A percentile compares a stretch with the other conserved stretches of the same genome.
These are phyloP conservation scores for Neoascia interrupta DNA, from an alignment of 2,888 invertebrate species.

Conservation along the genomic window DNA sequence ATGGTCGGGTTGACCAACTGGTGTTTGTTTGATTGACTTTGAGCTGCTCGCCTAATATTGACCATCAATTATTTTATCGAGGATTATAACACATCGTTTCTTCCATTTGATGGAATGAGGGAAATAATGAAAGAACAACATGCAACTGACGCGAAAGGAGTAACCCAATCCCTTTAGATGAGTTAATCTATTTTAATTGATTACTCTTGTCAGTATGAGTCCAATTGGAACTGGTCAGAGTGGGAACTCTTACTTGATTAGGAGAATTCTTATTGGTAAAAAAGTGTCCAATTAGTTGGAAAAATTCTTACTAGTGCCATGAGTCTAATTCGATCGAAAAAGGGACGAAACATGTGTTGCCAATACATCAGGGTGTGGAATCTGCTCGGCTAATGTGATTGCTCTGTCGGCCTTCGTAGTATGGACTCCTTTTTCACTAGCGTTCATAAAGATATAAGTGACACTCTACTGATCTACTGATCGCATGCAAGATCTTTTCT, in stretches of 20 bases:
- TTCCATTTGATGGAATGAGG: background rate
- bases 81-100: constrained; percentile 15
- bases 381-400: too few relatives aligned
- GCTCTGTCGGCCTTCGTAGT: too few relatives aligned
- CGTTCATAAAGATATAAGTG: too few relatives aligned
- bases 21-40: constrained; percentile 56
- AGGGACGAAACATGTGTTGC: too few relatives aligned
- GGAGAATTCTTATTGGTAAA: background rate
- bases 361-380: too few relatives aligned
- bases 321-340: too few relatives aligned
- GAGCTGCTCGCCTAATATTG: constrained; percentile 39
- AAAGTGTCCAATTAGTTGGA: background rate
- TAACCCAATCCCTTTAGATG: background rate
- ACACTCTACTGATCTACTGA: too few relatives aligned
- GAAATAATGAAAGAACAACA: background rate
- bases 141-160: constrained; percentile 21
- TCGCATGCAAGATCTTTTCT: too few relatives aligned
- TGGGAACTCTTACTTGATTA: background rate
- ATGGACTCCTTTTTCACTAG: too few relatives aligned
- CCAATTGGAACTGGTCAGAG: constrained; percentile 1
- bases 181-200: constrained; percentile 47
- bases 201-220: constrained; percentile 30
- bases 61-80: constrained; percentile 59
- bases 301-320: too few relatives aligned
- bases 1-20: constrained; percentile 63